Base-by-base conservation (phyloP, 1,140 invertebrate genomes). In the Idris sp. region DNA sequence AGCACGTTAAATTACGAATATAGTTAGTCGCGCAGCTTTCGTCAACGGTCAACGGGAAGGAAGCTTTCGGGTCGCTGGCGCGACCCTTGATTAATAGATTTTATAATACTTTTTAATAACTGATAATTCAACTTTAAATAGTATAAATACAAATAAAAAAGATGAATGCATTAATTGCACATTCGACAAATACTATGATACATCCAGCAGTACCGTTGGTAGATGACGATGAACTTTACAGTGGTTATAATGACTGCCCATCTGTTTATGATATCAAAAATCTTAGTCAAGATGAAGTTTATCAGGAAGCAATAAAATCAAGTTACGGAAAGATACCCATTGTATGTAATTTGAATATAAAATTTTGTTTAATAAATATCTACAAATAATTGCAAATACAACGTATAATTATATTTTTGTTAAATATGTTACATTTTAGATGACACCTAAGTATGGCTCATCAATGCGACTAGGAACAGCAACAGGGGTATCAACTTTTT, bases 241-340 rank as follows among this genome's bases (percentile, higher is more conserved):
- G 87, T 25, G 92, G 92, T 16, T 93, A 91, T 76, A 91, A 93
- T 86, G 91, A 92, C 61, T 92, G 91, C 75, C 89, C 91, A 73
- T 89, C 91, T 6, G 87, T 85, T 11, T 89, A 93, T 16, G 91
- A 90, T 73, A 91, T 90, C 11, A 89, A 92, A 84, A 89, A 92
- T 85, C 83, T 93, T 26, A 89, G 90, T 46, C 87, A 91, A 77
- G 92, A 93, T 87, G 89, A 90, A 76, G 87, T 85, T 38, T 91
- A 92, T 77, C 91, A 92, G 64, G 89, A 92, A 79, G 89, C 91
- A 41, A 86, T 92, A 5, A 85, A 86, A 69, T 88, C 89, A 33
- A 91, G 90, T 76, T 90, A 92, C 86, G 89, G 89, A n/a, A 87
- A 88, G 73, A 81, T 90, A 71, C 86, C 89, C 25, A 88, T 90